Base-by-base conservation (phyloP, 2,888 invertebrate species). In the Drosophila setosimentum region DNA sequence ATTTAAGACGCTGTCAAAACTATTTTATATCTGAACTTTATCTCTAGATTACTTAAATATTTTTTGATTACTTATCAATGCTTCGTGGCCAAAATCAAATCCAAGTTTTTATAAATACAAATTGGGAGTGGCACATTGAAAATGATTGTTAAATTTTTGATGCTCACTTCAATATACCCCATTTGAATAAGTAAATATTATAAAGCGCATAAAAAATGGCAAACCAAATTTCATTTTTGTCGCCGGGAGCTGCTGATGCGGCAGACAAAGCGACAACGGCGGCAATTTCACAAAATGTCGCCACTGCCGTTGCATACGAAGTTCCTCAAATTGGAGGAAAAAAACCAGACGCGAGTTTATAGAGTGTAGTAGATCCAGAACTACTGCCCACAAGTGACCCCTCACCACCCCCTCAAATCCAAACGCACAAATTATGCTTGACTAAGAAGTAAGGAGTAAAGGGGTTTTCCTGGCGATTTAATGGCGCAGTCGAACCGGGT, bases 391-490 rank as follows among this genome's bases (percentile, higher is more conserved):
- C n/a, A 18, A 6, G 13, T 55, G 24, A n/a, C 13, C n/a, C 16
- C 32, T 27, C 1, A 3, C 40, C 30, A 21, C 27, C 37, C n/a
- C 29, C 21, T 3, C 35, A 32, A 70, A 68, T 70, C 61, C 75
- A 71, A 71, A 70, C 54, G 75, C 50, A 21, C 77, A 68, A 73
- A 68, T 76, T 73, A 76, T 70, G 68, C 61, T 32, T 2, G 27
- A 37, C n/a, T 37, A n/a, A 27, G 27, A 27, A 35, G 27, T 29
- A n/a, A n/a, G 48, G 70, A 70, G 57, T 70, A 66, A 70, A 70
- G 64, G 64, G 68, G 68, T 66, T 84, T 84, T 81, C 74, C 84
- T 64, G 69, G 58, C 89, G 87, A 84, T 87, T 88, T 89, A 82
- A 79, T 84, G 67, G 73, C 63, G 69, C 58, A 60, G 55, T 54